Conservation (phyloP, 2,888 invertebrate genomes). For the Gandaritis pyraliata region DNA sequence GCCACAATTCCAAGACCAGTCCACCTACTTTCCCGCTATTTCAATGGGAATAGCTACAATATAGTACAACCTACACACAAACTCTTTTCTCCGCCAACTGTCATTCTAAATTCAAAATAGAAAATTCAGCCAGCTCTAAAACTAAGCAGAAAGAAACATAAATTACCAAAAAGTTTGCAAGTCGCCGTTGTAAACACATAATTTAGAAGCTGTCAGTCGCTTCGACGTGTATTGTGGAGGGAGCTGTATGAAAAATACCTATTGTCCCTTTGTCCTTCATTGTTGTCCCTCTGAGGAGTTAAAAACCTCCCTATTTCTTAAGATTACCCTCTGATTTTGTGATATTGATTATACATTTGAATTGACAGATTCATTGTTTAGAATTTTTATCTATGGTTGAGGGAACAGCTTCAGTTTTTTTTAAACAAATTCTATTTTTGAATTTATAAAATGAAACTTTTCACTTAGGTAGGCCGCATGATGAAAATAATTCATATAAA, state of each 20-base stretch:
- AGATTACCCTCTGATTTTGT: slow-evolving; percentile 47
- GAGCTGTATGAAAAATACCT: slow-evolving; percentile 54
- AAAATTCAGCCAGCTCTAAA: slow-evolving; percentile 23
- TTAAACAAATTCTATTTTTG: background rate
- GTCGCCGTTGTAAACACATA: slow-evolving; percentile 43
- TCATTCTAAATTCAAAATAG: slow-evolving; percentile 10
- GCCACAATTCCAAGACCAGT: too few relatives aligned
- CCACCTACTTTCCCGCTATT: too few relatives aligned
- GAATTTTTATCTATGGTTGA: slow-evolving; percentile 13
- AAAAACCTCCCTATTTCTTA: slow-evolving; percentile 53
- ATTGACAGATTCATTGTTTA: slow-evolving; percentile 32
- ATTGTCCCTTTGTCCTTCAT: slow-evolving; percentile 45
- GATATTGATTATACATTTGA: slow-evolving; percentile 36
- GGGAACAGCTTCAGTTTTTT: background rate
- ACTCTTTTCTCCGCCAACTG: background rate
- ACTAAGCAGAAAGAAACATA: slow-evolving; percentile 40
- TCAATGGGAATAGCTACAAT: background rate
- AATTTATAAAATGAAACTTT: background rate
- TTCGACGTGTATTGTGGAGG: slow-evolving; percentile 34
- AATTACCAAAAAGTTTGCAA: slow-evolving; percentile 40
- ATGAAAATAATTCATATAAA: too few relatives aligned
- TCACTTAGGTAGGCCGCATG: background rate
- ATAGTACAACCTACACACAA: background rate
- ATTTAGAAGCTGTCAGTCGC: slow-evolving; percentile 44
- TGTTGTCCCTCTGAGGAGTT: slow-evolving; percentile 52